phyloP scores from a whole-genome alignment of 2,888 invertebrate genomes.

The Patella pellucida region DNA sequence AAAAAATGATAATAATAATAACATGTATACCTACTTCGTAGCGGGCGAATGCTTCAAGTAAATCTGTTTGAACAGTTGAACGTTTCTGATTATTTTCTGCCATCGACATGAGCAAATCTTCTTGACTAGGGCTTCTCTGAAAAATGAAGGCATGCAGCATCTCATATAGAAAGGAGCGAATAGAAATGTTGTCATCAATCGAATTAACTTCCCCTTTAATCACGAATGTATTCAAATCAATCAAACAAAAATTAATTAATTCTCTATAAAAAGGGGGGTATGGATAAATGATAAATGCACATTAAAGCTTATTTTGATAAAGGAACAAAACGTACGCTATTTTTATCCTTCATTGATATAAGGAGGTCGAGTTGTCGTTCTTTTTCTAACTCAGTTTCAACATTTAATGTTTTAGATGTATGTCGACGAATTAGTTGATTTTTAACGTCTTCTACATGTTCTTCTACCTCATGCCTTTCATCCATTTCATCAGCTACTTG shows the following conservation, averaged over 20 bases:
- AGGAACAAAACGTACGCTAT: no score
- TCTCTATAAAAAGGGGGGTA: no score
- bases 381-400: slow-evolving; percentile 30
- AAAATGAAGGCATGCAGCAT: no score
- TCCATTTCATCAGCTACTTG: neutral
- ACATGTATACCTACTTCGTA: slow-evolving; percentile 6
- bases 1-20: no score
- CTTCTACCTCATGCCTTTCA: neutral
- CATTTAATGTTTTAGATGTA: slow-evolving; percentile 15
- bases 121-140: slow-evolving; percentile 26
- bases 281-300: no score
- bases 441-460: slow-evolving; percentile 19
- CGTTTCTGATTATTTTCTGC: slow-evolving; percentile 30
- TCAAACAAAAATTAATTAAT: no score
- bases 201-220: no score
- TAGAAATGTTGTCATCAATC: no score
- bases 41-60: slow-evolving; percentile 28
- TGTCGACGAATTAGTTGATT: slow-evolving; percentile 24
- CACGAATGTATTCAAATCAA: no score
- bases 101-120: slow-evolving; percentile 30
- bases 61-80: slow-evolving; percentile 27
- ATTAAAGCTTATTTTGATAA: no score
- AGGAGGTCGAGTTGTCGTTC: slow-evolving; percentile 26
- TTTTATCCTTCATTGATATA: slow-evolving; percentile 11
- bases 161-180: no score